Conservation (phyloP, 2,113 vertebrate genomes). For the Aldabrachelys gigantea region DNA sequence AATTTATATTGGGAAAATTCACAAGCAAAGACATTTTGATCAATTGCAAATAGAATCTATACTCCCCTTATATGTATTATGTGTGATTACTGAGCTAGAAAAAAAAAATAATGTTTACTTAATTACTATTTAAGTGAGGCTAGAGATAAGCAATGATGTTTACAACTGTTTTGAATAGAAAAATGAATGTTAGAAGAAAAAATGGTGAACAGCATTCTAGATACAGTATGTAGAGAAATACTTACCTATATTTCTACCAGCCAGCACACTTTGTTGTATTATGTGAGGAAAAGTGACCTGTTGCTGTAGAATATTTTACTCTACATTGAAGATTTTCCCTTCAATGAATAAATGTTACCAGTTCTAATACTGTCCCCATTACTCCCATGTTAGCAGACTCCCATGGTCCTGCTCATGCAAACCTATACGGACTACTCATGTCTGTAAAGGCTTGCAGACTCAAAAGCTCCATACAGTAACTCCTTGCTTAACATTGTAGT, state of each 20-base stretch:
- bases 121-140: not conserved
- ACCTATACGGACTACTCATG: not conserved
- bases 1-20: not conserved
- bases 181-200: not conserved
- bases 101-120: not conserved
- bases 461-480: too few relatives aligned
- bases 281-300: not conserved
- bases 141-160: rapidly evolving
- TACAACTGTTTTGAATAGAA: not conserved
- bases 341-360: too few relatives aligned
- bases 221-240: not conserved
- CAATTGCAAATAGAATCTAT: not conserved
- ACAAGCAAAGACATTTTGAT: not conserved
- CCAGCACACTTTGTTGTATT: not conserved
- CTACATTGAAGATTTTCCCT: not conserved
- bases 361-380: not conserved
- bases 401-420: not conserved
- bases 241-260: not conserved
- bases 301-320: not conserved
- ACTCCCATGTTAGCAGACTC: too few relatives aligned
- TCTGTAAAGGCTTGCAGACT: not conserved
- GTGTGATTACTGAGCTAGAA: not conserved
- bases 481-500: too few relatives aligned
- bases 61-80: not conserved
- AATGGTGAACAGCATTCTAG: not conserved